Percentiles rank a stretch among this genome's conserved stretches.
These are phyloP conservation scores for Pegea sp. DNA, from an alignment of 23 tunicate genomes.

Conservation along the genomic window DNA sequence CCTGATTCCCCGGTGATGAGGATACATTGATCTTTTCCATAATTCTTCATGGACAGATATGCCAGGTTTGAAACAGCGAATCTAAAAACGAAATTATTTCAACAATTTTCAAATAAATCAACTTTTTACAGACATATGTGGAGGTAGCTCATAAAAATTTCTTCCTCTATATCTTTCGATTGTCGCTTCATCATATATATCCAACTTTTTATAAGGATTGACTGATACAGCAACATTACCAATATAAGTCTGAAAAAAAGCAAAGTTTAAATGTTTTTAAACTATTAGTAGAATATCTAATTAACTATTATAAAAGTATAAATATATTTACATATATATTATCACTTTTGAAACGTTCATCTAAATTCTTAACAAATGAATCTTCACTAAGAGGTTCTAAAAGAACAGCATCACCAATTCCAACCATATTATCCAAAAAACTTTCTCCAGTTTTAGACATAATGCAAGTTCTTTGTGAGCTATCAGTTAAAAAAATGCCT, in stretches of 20 bases:
- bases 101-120: no score
- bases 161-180: conserved; percentile 78
- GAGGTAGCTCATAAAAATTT: conserved; percentile 78
- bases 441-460: no score
- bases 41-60: conserved; percentile 70
- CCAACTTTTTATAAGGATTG: conserved; percentile 59
- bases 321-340: conserved; percentile 83
- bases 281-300: no score
- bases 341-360: conserved; percentile 52
- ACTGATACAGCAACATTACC: conserved; percentile 79
- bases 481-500: no score
- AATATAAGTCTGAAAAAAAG: conserved; percentile 47
- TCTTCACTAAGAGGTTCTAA: conserved; percentile 70
- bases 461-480: no score
- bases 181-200: conserved; percentile 39
- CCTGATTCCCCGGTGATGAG: conserved; percentile 94
- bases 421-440: conserved; percentile 40
- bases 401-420: conserved; percentile 73
- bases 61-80: conserved; percentile 70
- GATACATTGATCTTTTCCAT: conserved; percentile 82
- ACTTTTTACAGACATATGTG: conserved; percentile 62
- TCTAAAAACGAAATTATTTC: no score
- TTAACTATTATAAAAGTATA: no score
- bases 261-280: not conserved
- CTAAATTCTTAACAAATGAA: conserved; percentile 43